Evolutionary conservation across 2,797 vertebrate genomes (phyloP), one percentile per base, ranked within the genome.

Genomic region (Bovichtus variegatus): DNA sequence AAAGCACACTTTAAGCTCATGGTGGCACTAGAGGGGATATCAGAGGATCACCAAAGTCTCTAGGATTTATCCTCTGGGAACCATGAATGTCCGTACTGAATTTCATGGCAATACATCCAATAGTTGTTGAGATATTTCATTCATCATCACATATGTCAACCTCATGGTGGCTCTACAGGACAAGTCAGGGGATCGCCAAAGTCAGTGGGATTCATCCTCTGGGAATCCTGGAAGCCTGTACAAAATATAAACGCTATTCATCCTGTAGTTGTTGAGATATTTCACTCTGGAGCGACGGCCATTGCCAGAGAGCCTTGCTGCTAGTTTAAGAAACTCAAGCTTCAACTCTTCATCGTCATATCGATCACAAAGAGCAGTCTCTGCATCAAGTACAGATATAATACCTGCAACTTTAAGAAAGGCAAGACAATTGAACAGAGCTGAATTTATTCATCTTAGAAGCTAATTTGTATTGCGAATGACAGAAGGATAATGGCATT

Each of bases 401-500:
- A 44, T 11, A 18, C 6, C 23, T n/a, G 49, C 27, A 27, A 25
- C 53, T 27, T 62, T 36, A 7, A 36, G 16, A 63, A 19, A 70
- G 5, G 7, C 6, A 12, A 66, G 11, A 67, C 66, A 60, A 80
- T 64, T 41, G 3, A 9, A 68, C 21, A 5, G 13, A 61, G 29
- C 34, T 55, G 0, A 36, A 25, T 47, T 60, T 6, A 58, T 80
- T 70, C 51, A 49, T 46, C n/a, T 53, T n/a, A 65, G 38, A 73
- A 62, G 41, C 59, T 43, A 11, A 38, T 59, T 73, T 31, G 69
- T 81, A 36, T n/a, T 78, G 38, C 43, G 36, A 58, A 80, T 34
- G 65, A 76, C 76, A 70, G 68, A 79, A 64, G 58, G 49, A 60
- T 83, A 81, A 86, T 74, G 62, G 73, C 43, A 23, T 64, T 67